Evolutionary conservation across 1,140 invertebrate genomes (phyloP), one percentile per base, ranked within the genome.

Genomic region (Dendrolimus kikuchii): DNA sequence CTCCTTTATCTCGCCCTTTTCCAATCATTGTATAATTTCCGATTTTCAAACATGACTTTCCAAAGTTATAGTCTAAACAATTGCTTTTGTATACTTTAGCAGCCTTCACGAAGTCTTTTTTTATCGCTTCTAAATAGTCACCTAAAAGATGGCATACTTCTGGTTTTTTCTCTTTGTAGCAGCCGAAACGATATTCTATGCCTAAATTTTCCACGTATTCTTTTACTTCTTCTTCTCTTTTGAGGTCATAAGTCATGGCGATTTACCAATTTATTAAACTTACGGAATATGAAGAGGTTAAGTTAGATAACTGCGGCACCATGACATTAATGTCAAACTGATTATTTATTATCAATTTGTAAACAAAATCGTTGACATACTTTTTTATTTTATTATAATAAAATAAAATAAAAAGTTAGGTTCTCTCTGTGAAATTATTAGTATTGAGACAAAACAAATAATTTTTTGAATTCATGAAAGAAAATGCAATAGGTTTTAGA

Each of bases 111-210:
- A 88, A 92, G 67, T 98, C 93, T 70, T 92, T 92, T 64, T 93
- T 93, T 2, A 98, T 91, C 0, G 91, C 88, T 79, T 97, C 95
- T 38, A 95, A 87, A 81, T 94, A 98, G 84, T 98, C 95, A 1
- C 93, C 96, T 4, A 98, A 86, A 44, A 98, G 82, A 83, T 98
- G 96, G 78, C 96, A 98, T n/a, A 93, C 95, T 96, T 88, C 77
- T 7, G 86, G 77, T 41, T 88, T 88, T 55, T 88, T 85, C 57
- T 88, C 87, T 53, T 84, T 74, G 50, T 92, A 95, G 85, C 96
- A 98, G 42, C 95, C 95, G 78, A 96, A 98, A 66, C 93, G 90
- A 74, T 98, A 98, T 81, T 98, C 96, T 7, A 93, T 94, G n/a
- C 94, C 93, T 53, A 98, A 84, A 76, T 97, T 97, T 59, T 96